phyloP scores from a whole-genome alignment of 37 sponge, comb jelly and placozoan species.

The Halichondria panicea region DNA sequence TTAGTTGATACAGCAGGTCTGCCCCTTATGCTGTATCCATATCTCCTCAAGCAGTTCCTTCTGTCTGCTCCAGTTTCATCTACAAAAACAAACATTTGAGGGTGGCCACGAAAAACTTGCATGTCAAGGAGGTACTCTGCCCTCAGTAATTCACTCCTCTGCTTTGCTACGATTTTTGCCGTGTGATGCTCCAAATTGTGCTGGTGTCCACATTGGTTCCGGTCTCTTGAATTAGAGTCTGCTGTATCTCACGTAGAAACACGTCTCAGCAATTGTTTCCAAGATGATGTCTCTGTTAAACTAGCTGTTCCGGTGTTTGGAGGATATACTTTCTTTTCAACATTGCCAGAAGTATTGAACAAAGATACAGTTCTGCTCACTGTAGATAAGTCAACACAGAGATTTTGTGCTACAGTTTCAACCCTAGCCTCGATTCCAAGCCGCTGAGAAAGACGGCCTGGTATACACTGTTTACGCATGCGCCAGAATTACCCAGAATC shows the following conservation, averaged over 20 bases:
- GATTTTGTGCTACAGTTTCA: neutral
- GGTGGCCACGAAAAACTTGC: neutral
- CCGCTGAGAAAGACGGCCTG: too few relatives aligned
- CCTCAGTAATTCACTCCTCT: neutral
- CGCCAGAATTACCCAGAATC: too few relatives aligned
- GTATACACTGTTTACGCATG: too few relatives aligned
- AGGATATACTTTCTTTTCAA: neutral
- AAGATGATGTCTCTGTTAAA: conserved; percentile 21
- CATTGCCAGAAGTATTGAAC: conserved; percentile 4
- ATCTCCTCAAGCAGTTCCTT: neutral
- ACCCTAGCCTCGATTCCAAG: too few relatives aligned
- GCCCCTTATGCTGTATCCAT: neutral
- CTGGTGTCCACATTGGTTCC: conserved; percentile 9
- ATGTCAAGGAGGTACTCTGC: neutral
- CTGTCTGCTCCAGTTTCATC: neutral
- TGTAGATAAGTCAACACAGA: neutral
- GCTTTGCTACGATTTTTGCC: neutral
- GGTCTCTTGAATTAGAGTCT: neutral
- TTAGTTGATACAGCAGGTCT: neutral
- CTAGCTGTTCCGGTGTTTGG: conserved; percentile 10
- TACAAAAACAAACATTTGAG: neutral
- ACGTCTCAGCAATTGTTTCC: conserved; percentile 7
- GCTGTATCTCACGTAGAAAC: conserved; percentile 15
- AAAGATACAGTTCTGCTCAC: conserved; percentile 11
- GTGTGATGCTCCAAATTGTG: neutral